These are phyloP conservation scores for Anthopleura xanthogrammica DNA, from an alignment of 92 coral and sea anemone genomes.

Conservation along the genomic window DNA sequence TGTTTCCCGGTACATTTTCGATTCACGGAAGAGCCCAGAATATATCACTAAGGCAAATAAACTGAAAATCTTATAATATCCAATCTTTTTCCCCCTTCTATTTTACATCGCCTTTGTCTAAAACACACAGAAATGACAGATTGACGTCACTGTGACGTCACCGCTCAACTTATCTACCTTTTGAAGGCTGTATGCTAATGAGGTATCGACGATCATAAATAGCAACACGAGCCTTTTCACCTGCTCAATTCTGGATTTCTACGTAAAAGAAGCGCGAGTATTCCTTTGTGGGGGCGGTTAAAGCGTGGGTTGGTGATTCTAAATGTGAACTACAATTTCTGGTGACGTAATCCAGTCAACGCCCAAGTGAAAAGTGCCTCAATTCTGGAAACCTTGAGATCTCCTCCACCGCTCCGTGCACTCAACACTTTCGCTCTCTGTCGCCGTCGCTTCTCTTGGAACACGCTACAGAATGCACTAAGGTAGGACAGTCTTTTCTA, in stretches of 20 bases:
- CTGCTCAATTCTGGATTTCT: constrained; percentile 22
- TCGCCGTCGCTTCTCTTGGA: constrained; percentile 1
- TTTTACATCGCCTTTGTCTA: constrained; percentile 22
- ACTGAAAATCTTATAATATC: not conserved
- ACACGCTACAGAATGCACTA: not conserved
- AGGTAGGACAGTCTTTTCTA: not conserved
- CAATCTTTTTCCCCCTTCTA: constrained; percentile 21
- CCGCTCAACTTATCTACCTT: constrained; percentile 36
- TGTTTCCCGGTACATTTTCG: constrained; percentile 1
- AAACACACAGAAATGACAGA: constrained; percentile 33
- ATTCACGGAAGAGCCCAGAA: constrained; percentile 17
- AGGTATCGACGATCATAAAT: constrained; percentile 6
- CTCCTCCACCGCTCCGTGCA: constrained; percentile 1
- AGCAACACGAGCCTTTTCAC: constrained; percentile 27
- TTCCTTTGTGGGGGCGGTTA: constrained; percentile 26
- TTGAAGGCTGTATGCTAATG: constrained; percentile 36
- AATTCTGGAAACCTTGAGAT: constrained; percentile 10
- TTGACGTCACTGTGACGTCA: constrained; percentile 54
- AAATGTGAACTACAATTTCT: constrained; percentile 32
- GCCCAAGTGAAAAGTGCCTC: constrained; percentile 38
- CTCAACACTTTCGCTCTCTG: constrained; percentile 7
- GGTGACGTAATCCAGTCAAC: constrained; percentile 42
- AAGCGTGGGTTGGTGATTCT: constrained; percentile 45
- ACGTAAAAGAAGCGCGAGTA: constrained; percentile 19
- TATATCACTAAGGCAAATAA: not conserved